Evolutionary conservation across 2,797 vertebrate genomes (phyloP), one percentile per base, ranked within the genome.

Genomic region (Bovichtus diacanthus): DNA sequence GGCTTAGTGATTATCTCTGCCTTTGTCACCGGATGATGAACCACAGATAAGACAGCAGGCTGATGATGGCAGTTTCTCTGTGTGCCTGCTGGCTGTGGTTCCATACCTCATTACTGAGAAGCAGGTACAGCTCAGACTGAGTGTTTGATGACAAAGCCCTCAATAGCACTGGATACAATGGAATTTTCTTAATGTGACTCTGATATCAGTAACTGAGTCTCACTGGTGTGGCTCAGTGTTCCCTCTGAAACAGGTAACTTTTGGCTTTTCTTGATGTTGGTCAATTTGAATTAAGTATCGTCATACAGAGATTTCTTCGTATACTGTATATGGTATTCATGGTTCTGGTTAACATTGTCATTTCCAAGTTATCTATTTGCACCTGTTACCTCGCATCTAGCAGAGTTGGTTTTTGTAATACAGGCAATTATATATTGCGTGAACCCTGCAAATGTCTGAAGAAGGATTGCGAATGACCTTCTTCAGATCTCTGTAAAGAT

Each of bases 51-150:
- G 67, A 71, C 43, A 3, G 53, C 23, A 44, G 73, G 61, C 59
- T 50, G 27, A 21, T 74, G 66, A 71, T 55, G 65, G 56, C 8
- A 6, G 63, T 73, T 56, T 69, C 50, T 63, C 60, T 56, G 41
- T 72, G 49, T 75, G 39, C 50, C 63, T 38, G 58, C 36, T 25
- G 51, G 68, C 58, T 73, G 51, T 55, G 62, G 49, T 65, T 73
- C 62, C 64, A 60, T 36, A 60, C 47, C 60, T 88, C 74, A 70
- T 84, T 75, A 87, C 61, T 34, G 56, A 76, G 34, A 69, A 49
- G n/a, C 70, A 81, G 73, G 65, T 78, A 62, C 34, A 27, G 60
- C 64, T 79, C 72, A 65, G 36, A 29, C 49, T 71, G 67, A 59
- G 69, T 63, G 64, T 76, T 78, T 78, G 78, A 51, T 67, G 67